Evolutionary conservation across 1,140 invertebrate genomes (phyloP).

Genomic region (Druon quercuslanigerum): DNA sequence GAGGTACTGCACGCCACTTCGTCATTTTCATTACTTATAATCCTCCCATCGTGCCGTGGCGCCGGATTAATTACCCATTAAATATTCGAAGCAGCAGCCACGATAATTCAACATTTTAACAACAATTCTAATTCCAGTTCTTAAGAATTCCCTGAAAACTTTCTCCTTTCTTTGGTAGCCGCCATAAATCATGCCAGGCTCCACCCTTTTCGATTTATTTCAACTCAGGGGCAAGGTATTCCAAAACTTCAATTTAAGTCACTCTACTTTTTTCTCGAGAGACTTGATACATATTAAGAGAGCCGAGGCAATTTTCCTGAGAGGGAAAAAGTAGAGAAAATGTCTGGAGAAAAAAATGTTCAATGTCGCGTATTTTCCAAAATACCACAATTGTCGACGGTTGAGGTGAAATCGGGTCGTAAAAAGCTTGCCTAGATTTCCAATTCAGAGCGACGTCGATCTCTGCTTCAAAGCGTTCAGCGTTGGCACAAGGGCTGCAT

Average conservation of each 20-base stretch:
- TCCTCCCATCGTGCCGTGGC: slow-evolving; percentile 36
- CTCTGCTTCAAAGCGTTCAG: slow-evolving; percentile 32
- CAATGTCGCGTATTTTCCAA: no score
- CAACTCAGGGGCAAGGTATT: no score
- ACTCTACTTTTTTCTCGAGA: no score
- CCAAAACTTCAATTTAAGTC: no score
- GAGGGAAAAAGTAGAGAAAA: no score
- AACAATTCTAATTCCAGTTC: background rate
- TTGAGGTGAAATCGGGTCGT: background rate
- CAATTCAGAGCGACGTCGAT: slow-evolving; percentile 50
- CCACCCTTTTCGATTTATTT: no score
- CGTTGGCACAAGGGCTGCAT: slow-evolving; percentile 37
- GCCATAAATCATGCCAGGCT: background rate
- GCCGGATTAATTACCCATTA: slow-evolving; percentile 39
- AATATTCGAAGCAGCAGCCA: slow-evolving; percentile 1
- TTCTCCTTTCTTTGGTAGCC: slow-evolving; percentile 6
- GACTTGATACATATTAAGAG: no score
- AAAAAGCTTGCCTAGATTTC: slow-evolving; percentile 43
- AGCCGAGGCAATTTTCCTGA: no score
- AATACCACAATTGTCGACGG: no score
- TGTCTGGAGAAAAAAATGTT: no score
- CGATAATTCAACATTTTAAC: background rate
- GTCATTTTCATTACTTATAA: slow-evolving; percentile 48
- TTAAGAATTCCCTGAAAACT: background rate
- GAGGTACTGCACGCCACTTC: slow-evolving; percentile 53